Evolutionary conservation across 1,140 invertebrate genomes (phyloP).

Genomic region (Leptonema lineaticorne): DNA sequence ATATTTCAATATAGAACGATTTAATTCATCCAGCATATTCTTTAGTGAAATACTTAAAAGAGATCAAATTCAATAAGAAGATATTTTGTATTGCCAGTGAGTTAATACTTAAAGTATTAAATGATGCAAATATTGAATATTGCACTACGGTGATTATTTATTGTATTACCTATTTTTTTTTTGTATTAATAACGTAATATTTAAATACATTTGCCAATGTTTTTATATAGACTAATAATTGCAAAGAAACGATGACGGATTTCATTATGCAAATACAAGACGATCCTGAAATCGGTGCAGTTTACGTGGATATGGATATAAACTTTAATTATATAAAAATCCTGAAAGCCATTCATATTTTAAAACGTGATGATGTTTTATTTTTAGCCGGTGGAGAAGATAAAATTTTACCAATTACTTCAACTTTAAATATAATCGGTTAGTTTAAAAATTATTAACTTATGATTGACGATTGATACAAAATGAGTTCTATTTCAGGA

Average conservation of each 20-base stretch:
- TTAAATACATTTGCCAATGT: not conserved
- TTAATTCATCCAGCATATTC: conserved; percentile 50
- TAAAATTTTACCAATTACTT: conserved; percentile 43
- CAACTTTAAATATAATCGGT: conserved; percentile 36
- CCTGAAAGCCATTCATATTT: conserved; percentile 44
- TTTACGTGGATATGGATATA: conserved; percentile 48
- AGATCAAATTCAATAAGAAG: conserved; percentile 50
- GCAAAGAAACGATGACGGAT: not conserved
- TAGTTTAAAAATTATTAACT: not conserved
- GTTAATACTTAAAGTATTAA: conserved; percentile 27
- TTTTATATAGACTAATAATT: not conserved
- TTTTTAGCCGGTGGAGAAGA: conserved; percentile 46
- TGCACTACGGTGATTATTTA: conserved; percentile 45
- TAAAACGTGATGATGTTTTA: conserved; percentile 43
- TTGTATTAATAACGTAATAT: not conserved
- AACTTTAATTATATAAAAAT: conserved; percentile 45
- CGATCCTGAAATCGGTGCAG: conserved; percentile 45
- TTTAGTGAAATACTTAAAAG: conserved; percentile 50
- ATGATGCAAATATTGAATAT: conserved; percentile 44
- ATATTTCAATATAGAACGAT: conserved; percentile 44
- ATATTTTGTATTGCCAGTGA: conserved; percentile 50
- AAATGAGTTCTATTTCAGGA: conserved; percentile 45
- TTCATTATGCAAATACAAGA: conserved; percentile 41
- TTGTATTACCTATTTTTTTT: too few species aligned
- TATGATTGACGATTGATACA: not conserved